Percentiles rank a stretch among this genome's conserved stretches.
These are phyloP conservation scores for Drosophila teissieri DNA, from an alignment of 1,140 invertebrate species.

Conservation along the genomic window DNA sequence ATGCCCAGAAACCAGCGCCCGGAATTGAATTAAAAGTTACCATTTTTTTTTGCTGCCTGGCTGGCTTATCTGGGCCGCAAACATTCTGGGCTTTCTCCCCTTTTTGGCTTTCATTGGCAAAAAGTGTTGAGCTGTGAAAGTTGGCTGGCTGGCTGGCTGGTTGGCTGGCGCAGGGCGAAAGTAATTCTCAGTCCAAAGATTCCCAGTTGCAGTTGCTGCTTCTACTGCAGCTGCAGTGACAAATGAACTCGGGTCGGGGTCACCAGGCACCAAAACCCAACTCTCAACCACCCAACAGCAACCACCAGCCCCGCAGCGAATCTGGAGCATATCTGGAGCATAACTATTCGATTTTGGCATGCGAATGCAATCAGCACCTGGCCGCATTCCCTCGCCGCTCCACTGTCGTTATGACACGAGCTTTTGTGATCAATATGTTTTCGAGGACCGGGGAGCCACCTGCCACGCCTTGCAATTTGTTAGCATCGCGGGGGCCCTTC, in stretches of 20 bases:
- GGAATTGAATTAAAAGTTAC: slow-evolving; percentile 76
- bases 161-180: slow-evolving; percentile 10
- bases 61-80: slow-evolving; percentile 68
- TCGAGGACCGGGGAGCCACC: slow-evolving; percentile 35
- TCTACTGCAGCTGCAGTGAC: slow-evolving; percentile 31
- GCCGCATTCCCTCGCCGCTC: slow-evolving; percentile 33
- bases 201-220: slow-evolving; percentile 7
- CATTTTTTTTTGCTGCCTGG: slow-evolving; percentile 18
- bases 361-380: slow-evolving; percentile 57
- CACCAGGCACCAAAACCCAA: not conserved
- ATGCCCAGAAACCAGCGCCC: slow-evolving; percentile 28
- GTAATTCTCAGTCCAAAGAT: slow-evolving; percentile 15
- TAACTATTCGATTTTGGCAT: slow-evolving; percentile 45
- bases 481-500: slow-evolving; percentile 21
- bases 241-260: slow-evolving; percentile 45
- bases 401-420: slow-evolving; percentile 44
- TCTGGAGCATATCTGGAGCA: slow-evolving; percentile 35
- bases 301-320: not conserved
- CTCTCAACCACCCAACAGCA: no score
- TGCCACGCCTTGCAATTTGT: slow-evolving; percentile 51
- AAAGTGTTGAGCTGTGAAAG: slow-evolving; percentile 44
- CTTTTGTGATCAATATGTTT: slow-evolving; percentile 60
- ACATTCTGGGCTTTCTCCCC: slow-evolving; percentile 28
- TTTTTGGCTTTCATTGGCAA: slow-evolving; percentile 28
- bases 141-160: slow-evolving; percentile 15